Evolutionary conservation across 2,888 invertebrate genomes (phyloP).

Genomic region (Glyphotaelius pellucidus): DNA sequence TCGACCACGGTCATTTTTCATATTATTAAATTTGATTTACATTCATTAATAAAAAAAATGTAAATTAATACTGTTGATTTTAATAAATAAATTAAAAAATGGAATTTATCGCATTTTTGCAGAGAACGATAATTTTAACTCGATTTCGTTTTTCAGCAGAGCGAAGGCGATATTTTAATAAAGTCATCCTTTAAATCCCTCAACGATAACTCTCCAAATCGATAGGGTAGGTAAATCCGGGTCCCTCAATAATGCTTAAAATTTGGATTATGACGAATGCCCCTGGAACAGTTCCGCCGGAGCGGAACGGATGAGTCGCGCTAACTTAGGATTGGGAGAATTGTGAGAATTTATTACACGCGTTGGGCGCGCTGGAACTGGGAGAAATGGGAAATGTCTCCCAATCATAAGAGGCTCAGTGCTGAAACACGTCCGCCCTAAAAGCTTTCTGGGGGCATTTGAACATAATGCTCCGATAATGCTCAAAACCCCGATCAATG

Average conservation of each 20-base stretch:
- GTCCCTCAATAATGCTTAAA: not conserved
- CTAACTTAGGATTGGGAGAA: conserved; percentile 40
- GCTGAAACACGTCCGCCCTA: conserved; percentile 44
- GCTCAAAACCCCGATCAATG: not conserved
- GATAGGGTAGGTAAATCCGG: not conserved
- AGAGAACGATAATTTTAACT: not conserved
- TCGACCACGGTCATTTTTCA: too few species aligned
- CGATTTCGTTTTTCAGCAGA: not conserved
- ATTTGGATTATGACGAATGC: conserved; percentile 2
- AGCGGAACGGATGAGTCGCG: conserved; percentile 30
- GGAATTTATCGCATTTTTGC: too few species aligned
- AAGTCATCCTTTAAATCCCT: not conserved
- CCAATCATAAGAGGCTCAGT: conserved; percentile 54
- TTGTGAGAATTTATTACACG: conserved; percentile 51
- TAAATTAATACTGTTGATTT: too few species aligned
- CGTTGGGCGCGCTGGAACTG: conserved; percentile 35
- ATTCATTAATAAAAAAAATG: too few species aligned
- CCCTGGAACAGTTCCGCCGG: not conserved
- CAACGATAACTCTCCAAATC: conserved; percentile 4
- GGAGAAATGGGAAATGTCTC: conserved; percentile 42
- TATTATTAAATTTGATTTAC: too few species aligned
- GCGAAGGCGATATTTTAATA: not conserved
- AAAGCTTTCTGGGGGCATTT: conserved; percentile 50
- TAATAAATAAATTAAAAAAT: too few species aligned
- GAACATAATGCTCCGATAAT: not conserved